Conservation (phyloP, 2,797 vertebrate species). For the Okamejei kenojei region DNA sequence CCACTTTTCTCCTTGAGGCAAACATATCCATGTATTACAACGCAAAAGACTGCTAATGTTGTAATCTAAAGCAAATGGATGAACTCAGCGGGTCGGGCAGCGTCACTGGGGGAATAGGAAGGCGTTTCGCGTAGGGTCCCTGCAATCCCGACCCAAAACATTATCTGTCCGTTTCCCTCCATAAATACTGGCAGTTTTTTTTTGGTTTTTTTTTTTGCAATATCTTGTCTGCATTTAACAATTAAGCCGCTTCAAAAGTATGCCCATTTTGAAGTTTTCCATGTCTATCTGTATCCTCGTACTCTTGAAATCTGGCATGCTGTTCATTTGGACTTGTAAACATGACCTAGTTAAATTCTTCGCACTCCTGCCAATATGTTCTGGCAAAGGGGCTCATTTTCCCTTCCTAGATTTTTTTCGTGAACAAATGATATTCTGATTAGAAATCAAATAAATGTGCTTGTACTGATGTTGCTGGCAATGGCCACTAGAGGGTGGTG, state of each 20-base stretch:
- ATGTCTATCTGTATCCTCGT: not conserved
- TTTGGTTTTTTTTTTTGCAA: too few species aligned
- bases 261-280: too few species aligned
- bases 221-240: too few species aligned
- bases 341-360: not conserved
- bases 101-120: too few species aligned
- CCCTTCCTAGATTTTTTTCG: not conserved
- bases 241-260: too few species aligned
- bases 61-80: too few species aligned
- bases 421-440: not conserved
- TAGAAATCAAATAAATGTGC: not conserved
- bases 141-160: too few species aligned
- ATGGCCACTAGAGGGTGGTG: slow-evolving; percentile 12
- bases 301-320: not conserved
- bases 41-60: too few species aligned
- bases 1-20: not conserved
- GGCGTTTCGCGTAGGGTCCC: too few species aligned
- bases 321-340: not conserved
- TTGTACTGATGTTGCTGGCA: not conserved
- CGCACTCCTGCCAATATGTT: not conserved
- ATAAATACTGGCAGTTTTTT: too few species aligned
- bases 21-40: not conserved
- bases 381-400: not conserved
- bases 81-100: too few species aligned
- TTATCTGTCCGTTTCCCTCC: too few species aligned